Evolutionary conservation across 2,113 vertebrate genomes (phyloP), one percentile per base, ranked within the genome.

Genomic region (Orycteropus afer): DNA sequence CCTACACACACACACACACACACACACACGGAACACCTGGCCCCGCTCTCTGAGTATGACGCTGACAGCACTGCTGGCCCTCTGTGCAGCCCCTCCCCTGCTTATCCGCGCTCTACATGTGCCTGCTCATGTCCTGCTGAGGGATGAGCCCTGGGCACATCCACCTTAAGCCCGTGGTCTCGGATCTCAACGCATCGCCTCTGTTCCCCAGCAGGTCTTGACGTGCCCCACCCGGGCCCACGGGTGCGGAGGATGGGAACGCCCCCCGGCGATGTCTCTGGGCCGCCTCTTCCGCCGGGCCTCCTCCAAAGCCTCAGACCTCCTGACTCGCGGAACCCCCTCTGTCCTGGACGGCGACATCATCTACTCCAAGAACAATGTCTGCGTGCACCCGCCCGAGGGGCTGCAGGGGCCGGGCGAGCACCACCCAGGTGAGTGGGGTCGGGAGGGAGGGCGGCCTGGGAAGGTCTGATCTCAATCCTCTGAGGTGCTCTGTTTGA

Each of bases 341-440:
- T 97, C 98, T 0, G 0, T 98, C 3, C 98, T 99, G 47, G 99
- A 99, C 14, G 99, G 99, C 63, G 99, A 99, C 96, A 99, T 99
- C 95, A 98, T 99, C 98, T 99, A 99, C 98, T 99, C 99, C 73
- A 99, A 99, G 98, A 99, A 99, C 98, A 99, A 99, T 97, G 99
- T 99, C 90, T 99, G 99, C 0, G 99, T 99, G 71, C 99, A 99
- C 93, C 99, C 99, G 0, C 98, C 99, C 0, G 99, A 99, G 98
- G 98, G 99, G 82, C 98, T 99, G 87, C 99, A 99, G 2, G 99
- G 99, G 92, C 93, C 99, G 14, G 99, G 99, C 8, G 99, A 99
- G 97, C 99, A 99, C 96, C 99, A 99, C 89, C 99, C 99, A 99
- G 99, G 99, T 99, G 90, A 98, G 9, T 53, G 51, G 59, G 59